Conservation (phyloP, 1,140 invertebrate genomes). For the Lepidurus couesii region DNA sequence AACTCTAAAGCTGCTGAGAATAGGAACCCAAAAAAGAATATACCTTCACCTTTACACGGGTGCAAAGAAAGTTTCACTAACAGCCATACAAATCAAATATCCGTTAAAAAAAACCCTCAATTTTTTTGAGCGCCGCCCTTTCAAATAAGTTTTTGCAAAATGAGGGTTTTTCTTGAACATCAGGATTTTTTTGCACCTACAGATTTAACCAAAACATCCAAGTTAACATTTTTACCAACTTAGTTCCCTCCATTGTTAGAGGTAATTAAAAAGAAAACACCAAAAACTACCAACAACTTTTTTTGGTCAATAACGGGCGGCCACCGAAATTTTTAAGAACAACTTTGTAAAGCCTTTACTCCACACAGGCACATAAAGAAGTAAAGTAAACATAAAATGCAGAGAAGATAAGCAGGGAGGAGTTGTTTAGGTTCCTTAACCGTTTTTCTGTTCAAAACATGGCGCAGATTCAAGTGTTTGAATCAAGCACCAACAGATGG, state of each 20-base stretch:
- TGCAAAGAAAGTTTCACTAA: constrained; percentile 17
- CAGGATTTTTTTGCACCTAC: not conserved
- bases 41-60: constrained; percentile 1
- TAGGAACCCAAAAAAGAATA: constrained; percentile 5
- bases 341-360: constrained; percentile 9
- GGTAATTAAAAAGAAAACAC: not conserved
- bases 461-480: not conserved
- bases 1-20: not conserved
- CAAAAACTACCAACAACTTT: not conserved
- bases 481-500: not conserved
- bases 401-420: not conserved
- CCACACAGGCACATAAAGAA: constrained; percentile 4
- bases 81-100: constrained; percentile 11
- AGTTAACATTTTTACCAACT: constrained; percentile 22
- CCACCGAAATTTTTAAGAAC: constrained; percentile 1
- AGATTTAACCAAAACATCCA: constrained; percentile 16
- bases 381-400: not conserved
- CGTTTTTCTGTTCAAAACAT: not conserved
- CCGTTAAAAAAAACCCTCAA: not conserved
- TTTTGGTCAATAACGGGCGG: constrained; percentile 16
- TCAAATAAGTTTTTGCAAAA: not conserved
- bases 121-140: constrained; percentile 1
- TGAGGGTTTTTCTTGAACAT: constrained; percentile 1
- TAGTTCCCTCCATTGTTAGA: constrained; percentile 18
- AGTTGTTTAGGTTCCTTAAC: not conserved